These are phyloP conservation scores for Upupa epops DNA, from an alignment of 2,113 vertebrate species.

Conservation along the genomic window DNA sequence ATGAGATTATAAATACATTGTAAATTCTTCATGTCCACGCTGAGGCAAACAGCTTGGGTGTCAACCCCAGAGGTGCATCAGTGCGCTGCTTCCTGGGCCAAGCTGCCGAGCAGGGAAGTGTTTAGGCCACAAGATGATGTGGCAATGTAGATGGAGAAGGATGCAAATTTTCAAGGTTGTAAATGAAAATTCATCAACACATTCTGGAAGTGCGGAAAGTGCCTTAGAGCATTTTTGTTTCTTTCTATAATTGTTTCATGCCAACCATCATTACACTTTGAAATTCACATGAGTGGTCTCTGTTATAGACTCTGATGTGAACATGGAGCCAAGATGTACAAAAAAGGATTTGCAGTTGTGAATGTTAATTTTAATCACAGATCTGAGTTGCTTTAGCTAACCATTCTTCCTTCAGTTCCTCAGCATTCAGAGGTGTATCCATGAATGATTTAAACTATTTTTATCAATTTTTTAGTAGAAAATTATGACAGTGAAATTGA, in stretches of 20 bases:
- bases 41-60: neutral
- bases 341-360: neutral
- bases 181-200: neutral
- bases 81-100: neutral
- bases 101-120: accelerated
- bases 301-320: neutral
- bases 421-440: neutral
- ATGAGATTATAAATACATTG: no score
- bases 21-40: no score
- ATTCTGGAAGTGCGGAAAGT: neutral
- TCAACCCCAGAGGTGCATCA: accelerated
- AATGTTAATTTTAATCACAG: neutral
- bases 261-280: neutral
- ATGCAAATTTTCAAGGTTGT: neutral
- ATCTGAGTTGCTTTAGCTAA: neutral
- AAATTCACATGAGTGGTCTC: neutral
- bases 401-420: neutral
- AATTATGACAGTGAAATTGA: neutral
- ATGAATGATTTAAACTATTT: neutral
- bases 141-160: neutral
- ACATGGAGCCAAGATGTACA: neutral
- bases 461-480: neutral
- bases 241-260: neutral
- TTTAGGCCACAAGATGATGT: neutral
- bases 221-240: neutral